Percentiles rank a stretch among this genome's conserved stretches.
These are phyloP conservation scores for Tineola bisselliella DNA, from an alignment of 2,888 invertebrate genomes.

Conservation along the genomic window DNA sequence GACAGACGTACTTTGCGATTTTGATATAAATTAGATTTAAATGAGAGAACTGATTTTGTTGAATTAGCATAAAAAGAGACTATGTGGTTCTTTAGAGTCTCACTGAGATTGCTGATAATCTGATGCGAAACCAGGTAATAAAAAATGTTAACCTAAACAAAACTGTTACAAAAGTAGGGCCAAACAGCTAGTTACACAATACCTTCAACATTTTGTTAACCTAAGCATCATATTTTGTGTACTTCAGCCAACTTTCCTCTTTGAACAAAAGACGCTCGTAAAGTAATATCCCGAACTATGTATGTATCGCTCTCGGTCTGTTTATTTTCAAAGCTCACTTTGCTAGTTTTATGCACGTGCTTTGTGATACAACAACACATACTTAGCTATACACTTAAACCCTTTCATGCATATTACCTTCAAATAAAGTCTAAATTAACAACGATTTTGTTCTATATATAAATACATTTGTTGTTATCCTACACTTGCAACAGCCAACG, in stretches of 20 bases:
- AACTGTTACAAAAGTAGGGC: too few relatives aligned
- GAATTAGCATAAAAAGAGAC: too few relatives aligned
- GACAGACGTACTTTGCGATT: too few relatives aligned
- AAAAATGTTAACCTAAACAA: too few relatives aligned
- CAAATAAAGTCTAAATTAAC: background rate
- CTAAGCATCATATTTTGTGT: background rate
- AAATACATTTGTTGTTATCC: background rate
- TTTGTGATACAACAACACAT: background rate
- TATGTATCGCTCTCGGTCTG: conserved; percentile 3
- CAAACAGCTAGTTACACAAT: too few relatives aligned
- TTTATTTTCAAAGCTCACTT: conserved; percentile 11
- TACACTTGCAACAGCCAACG: conserved; percentile 1
- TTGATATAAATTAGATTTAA: too few relatives aligned
- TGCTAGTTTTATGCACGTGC: conserved; percentile 13
- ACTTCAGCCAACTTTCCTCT: background rate
- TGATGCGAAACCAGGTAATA: too few relatives aligned
- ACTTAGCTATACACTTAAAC: background rate
- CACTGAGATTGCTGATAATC: too few relatives aligned
- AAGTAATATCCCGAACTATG: conserved; percentile 6
- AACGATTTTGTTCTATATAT: background rate
- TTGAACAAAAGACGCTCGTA: conserved; percentile 9
- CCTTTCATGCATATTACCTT: background rate
- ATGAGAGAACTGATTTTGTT: too few relatives aligned
- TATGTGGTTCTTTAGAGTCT: too few relatives aligned
- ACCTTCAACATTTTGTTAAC: background rate